Evolutionary conservation across 2,797 vertebrate genomes (phyloP), one percentile per base, ranked within the genome.

Genomic region (Rousettus madagascariensis): DNA sequence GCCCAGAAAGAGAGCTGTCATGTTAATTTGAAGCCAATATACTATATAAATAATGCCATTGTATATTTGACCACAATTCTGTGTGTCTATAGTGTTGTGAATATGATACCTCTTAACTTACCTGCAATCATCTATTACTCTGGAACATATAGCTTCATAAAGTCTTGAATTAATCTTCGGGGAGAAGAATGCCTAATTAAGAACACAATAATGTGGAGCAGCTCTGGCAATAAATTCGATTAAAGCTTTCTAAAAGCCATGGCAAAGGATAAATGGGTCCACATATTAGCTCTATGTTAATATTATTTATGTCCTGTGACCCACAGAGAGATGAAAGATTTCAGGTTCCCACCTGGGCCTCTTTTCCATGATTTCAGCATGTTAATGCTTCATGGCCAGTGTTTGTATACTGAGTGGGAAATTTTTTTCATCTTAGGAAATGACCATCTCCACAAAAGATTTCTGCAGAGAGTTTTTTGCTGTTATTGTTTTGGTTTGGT

Each of bases 121-220:
- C 94, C 92, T 89, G 46, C 86, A 86, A 85, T 96, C 92, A 94
- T 87, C 94, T 94, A 94, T 97, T 97, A 88, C 96, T 97, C 49
- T 95, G 96, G 86, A 97, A 86, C 91, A 79, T 1, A 46, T 22
- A 96, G 38, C 75, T 77, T 75, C 68, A 91, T 84, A 0, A 1
- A 90, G 13, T 82, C 20, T 16, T 80, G 96, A 98, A 96, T 59
- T 95, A 96, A 92, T 90, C 90, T 95, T 97, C 16, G 79, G 94
- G 85, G 95, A 93, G 93, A 95, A 72, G 95, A 95, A 2, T 0
- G 90, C 63, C 20, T 85, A 95, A 95, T 92, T 96, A 91, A 72
- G 96, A 96, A 96, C 91, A 97, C 96, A 97, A 97, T 97, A 96
- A 97, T 94, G 84, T 96, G 63, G 77, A 95, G 75, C 49, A 97